Conservation (phyloP, 2,113 vertebrate genomes). For the Donacobius atricapilla region DNA sequence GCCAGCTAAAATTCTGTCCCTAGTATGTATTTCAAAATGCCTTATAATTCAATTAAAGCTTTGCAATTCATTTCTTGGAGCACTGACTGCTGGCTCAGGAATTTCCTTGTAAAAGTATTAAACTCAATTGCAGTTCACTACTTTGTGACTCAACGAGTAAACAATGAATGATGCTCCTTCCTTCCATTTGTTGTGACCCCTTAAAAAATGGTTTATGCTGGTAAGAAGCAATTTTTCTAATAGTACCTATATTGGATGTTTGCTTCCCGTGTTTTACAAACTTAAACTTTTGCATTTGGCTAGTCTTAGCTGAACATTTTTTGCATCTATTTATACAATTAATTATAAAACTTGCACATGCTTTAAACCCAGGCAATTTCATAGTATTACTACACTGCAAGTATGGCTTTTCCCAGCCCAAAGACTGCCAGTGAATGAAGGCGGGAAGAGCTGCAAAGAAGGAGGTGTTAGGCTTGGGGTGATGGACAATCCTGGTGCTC, state of each 20-base stretch:
- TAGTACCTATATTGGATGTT: background rate
- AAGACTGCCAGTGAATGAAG: background rate
- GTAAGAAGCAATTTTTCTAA: background rate
- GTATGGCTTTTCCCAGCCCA: background rate
- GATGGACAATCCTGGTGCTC: accelerated
- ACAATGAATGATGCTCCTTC: background rate
- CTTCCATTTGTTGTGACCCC: background rate
- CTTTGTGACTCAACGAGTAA: background rate
- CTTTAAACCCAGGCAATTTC: background rate
- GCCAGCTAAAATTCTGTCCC: background rate
- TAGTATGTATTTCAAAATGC: background rate
- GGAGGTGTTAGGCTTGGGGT: accelerated
- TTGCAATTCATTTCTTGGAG: background rate
- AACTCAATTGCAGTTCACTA: background rate
- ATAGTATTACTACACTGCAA: background rate
- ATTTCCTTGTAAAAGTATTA: background rate
- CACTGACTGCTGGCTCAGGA: background rate
- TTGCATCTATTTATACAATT: background rate
- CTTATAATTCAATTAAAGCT: background rate
- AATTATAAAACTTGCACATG: background rate
- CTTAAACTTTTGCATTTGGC: background rate
- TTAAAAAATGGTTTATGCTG: background rate
- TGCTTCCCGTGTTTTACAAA: background rate
- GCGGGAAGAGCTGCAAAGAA: background rate
- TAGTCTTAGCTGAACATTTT: background rate